Evolutionary conservation across 2,888 invertebrate genomes (phyloP).

Genomic region (Eubasilissa splendida): DNA sequence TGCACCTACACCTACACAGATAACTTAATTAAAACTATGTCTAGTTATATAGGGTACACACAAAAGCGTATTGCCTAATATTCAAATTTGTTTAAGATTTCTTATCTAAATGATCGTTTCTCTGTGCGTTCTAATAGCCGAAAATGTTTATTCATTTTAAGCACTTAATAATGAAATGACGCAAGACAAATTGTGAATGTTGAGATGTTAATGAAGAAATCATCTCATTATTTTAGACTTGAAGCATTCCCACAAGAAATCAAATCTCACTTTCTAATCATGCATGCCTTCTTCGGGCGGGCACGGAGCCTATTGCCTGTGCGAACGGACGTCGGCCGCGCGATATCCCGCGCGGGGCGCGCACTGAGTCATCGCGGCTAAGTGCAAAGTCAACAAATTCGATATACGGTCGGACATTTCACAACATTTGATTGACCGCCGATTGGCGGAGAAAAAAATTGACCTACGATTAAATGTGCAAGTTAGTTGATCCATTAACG

Average conservation of each 20-base stretch:
- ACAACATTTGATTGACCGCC: slow-evolving; percentile 21
- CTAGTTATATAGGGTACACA: too few species aligned
- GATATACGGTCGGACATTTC: background rate
- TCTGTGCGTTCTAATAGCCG: too few species aligned
- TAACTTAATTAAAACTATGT: too few species aligned
- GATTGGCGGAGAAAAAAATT: slow-evolving; percentile 13
- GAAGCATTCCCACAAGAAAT: slow-evolving; percentile 3
- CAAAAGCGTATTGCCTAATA: too few species aligned
- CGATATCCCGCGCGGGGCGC: background rate
- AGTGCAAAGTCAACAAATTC: slow-evolving; percentile 1
- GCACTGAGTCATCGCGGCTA: slow-evolving; percentile 7
- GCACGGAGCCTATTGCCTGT: background rate
- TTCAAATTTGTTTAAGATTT: too few species aligned
- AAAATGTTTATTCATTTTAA: too few species aligned
- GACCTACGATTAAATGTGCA: slow-evolving; percentile 21
- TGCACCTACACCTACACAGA: too few species aligned
- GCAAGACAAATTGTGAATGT: too few species aligned
- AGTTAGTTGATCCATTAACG: slow-evolving; percentile 25
- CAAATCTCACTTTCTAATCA: slow-evolving; percentile 20
- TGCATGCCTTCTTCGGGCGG: slow-evolving; percentile 7
- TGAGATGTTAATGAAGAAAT: slow-evolving; percentile 21
- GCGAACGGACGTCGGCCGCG: too few species aligned
- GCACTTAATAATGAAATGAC: too few species aligned
- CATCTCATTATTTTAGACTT: background rate
- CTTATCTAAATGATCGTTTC: too few species aligned